Base-by-base conservation (phyloP, 2,888 invertebrate species). In the Ornithoptera alexandrae region DNA sequence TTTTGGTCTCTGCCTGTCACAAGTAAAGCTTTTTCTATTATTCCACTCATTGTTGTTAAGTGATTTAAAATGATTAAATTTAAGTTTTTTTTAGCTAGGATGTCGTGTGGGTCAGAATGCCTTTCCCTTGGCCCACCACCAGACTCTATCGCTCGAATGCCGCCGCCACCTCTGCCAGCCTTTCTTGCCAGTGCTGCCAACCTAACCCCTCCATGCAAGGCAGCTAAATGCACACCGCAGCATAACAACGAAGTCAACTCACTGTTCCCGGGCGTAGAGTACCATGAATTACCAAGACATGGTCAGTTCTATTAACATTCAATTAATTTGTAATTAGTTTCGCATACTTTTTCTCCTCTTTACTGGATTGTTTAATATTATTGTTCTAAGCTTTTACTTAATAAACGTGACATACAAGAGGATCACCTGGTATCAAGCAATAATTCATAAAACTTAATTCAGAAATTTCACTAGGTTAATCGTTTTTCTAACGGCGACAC, bases 111-210 rank as follows among this genome's bases (percentile, higher is more conserved):
- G 76, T 87, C 94, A 70, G 94, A 94, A 81, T 93, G 94, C 83
- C 93, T 94, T 74, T 86, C 94, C 59, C 86, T 95, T 73, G 96
- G 95, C 10, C 96, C 96, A 0, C 97, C 97, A 0, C 97, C 97
- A 0, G 96, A 97, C 86, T 95, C 94, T 71, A 97, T 97, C 75
- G 90, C 97, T 67, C 95, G 95, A 78, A 95, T 97, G 93, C 97
- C 97, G 10, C 97, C 97, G 59, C 97, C 97, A 0, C 97, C 97
- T 0, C 92, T 96, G 75, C 97, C 97, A 4, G 94, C 95, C 0
- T 97, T 97, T 87, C 90, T 97, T 68, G 88, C 90, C 67, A 86
- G 79, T 71, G 87, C 86, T 15, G 93, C 93, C 69, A 94, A 94
- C 81, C 91, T 94, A 72, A 94, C 94, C 20, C 94, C 95, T 56